Evolutionary conservation across 2,113 vertebrate genomes (phyloP), one percentile per base, ranked within the genome.

Genomic region (Strigops habroptila): DNA sequence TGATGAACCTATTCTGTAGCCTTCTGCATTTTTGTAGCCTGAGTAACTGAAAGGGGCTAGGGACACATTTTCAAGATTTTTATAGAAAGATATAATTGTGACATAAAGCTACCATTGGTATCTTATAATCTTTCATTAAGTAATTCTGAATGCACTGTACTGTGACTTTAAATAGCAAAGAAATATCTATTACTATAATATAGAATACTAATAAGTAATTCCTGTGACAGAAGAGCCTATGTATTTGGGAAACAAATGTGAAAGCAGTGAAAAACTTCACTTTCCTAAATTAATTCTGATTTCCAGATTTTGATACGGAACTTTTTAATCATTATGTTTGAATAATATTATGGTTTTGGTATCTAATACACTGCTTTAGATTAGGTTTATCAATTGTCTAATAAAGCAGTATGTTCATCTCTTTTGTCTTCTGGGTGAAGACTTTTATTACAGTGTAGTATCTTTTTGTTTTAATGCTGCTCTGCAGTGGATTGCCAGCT

Each of bases 401-500:
- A 93, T 52, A 95, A 89, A 92, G 81, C 88, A 84, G 43, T 11
- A 64, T 46, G 77, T 84, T 96, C 27, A 82, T 79, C 57, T 89
- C 95, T 87, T 95, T 86, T 95, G 92, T 96, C 83, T 96, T 94
- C 73, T 91, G 77, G 39, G 46, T 74, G 70, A 94, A 33, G 83
- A 92, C 55, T 95, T 87, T 93, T 87, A 93, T 89, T 93, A 93
- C 79, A 63, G 41, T 19, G 63, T 74, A 84, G 90, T 84, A 87
- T 94, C 93, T 94, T 96, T 89, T 93, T 92, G 92, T 94, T 95
- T 97, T 93, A 96, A 96, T 93, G 77, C 80, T 64, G 62, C 77
- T 95, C 57, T 94, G 92, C 88, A 80, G 77, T 64, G 77, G 93
- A 96, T 96, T 97, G 93, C 91, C 88, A 96, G 92, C 96, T 97